These are phyloP conservation scores for Acanthosepion pharaonis DNA, from an alignment of 2,888 invertebrate genomes.

Conservation along the genomic window DNA sequence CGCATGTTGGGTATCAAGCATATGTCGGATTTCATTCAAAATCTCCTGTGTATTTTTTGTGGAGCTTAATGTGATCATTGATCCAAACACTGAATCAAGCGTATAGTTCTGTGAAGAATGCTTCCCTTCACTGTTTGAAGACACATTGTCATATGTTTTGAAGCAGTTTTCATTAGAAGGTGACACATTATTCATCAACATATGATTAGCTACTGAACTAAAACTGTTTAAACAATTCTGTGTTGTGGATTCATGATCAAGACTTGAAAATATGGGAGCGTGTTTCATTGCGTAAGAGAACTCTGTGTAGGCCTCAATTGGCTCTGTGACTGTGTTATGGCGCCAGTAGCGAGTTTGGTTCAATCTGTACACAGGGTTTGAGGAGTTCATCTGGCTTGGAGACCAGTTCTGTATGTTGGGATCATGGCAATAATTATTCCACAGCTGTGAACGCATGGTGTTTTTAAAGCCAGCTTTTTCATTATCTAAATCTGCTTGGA, in stretches of 20 bases:
- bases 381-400: slow-evolving; percentile 48
- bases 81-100: slow-evolving; percentile 20
- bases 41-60: slow-evolving; percentile 66
- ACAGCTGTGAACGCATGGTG: neutral
- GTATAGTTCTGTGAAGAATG: slow-evolving; percentile 37
- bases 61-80: slow-evolving; percentile 53
- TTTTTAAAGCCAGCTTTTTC: slow-evolving; percentile 48
- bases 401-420: slow-evolving; percentile 36
- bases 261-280: slow-evolving; percentile 34
- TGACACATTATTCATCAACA: slow-evolving; percentile 33
- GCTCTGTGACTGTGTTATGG: slow-evolving; percentile 50
- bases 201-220: neutral
- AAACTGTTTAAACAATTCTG: slow-evolving; percentile 43
- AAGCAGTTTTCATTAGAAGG: slow-evolving; percentile 44
- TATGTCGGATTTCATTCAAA: slow-evolving; percentile 63
- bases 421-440: slow-evolving; percentile 38
- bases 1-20: slow-evolving; percentile 63
- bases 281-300: slow-evolving; percentile 46
- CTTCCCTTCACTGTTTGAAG: slow-evolving; percentile 11
- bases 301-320: slow-evolving; percentile 49
- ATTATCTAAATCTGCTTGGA: slow-evolving; percentile 55
- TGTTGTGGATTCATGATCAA: neutral
- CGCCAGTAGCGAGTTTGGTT: slow-evolving; percentile 50
- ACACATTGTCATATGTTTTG: neutral
- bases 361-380: slow-evolving; percentile 47